Evolutionary conservation across 2,888 invertebrate species (phyloP).

Genomic region (Aporophyla nigra): DNA sequence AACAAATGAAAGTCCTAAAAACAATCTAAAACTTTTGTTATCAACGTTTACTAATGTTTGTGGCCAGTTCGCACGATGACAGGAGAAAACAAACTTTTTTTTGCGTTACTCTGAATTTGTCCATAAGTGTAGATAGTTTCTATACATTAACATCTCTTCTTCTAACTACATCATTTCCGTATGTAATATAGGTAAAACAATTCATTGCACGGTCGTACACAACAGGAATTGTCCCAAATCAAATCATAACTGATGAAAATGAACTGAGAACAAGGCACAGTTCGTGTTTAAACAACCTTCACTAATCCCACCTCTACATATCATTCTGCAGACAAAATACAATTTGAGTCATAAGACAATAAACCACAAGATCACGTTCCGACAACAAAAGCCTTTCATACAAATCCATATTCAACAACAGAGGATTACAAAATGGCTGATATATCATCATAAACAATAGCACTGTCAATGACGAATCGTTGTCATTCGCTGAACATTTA

Average conservation of each 20-base stretch:
- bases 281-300: neutral
- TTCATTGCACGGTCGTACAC: no score
- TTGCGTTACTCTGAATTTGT: no score
- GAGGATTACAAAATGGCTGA: constrained; percentile 13
- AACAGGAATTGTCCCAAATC: neutral
- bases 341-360: constrained; percentile 4
- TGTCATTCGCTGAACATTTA: neutral
- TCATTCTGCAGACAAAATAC: neutral
- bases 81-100: no score
- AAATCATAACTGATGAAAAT: neutral
- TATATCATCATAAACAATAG: constrained; percentile 5
- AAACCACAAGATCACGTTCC: constrained; percentile 7
- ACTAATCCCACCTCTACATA: neutral
- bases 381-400: constrained; percentile 9
- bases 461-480: constrained; percentile 12
- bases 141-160: no score
- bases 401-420: neutral
- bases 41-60: no score
- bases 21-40: no score
- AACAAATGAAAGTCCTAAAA: no score
- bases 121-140: no score
- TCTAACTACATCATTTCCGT: no score
- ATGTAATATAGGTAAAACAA: no score
- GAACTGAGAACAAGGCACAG: no score
- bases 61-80: no score